Evolutionary conservation across 2,888 invertebrate species (phyloP).

Genomic region (Polydrusus tereticollis): DNA sequence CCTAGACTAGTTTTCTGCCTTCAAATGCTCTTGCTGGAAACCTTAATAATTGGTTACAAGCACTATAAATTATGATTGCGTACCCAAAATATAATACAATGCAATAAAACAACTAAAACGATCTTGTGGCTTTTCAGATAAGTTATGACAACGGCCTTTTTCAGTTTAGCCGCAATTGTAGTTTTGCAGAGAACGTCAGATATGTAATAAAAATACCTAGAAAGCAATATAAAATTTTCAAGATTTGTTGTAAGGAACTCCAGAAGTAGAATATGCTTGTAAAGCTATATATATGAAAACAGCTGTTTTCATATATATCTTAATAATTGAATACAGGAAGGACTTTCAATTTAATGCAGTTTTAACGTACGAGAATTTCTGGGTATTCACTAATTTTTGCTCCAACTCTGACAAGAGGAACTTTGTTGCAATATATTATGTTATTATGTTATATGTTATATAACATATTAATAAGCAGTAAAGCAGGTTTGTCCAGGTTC

Average conservation of each 20-base stretch:
- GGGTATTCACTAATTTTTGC: neutral
- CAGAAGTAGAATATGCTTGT: slow-evolving; percentile 32
- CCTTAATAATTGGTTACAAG: no score
- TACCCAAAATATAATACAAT: no score
- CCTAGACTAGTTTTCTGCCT: no score
- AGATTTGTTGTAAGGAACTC: slow-evolving; percentile 37
- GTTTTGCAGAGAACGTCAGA: slow-evolving; percentile 30
- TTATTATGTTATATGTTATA: no score
- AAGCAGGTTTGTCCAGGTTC: no score
- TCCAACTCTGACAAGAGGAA: neutral
- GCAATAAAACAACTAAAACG: no score
- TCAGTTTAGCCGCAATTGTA: slow-evolving; percentile 11
- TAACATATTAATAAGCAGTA: no score
- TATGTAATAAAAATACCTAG: slow-evolving; percentile 45
- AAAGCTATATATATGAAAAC: slow-evolving; percentile 38
- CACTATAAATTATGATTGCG: no score
- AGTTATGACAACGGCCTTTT: neutral
- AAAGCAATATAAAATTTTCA: slow-evolving; percentile 43
- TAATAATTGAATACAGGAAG: no score
- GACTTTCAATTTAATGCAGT: slow-evolving; percentile 34
- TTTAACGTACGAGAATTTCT: slow-evolving; percentile 7
- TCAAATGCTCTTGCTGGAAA: no score
- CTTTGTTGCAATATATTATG: neutral
- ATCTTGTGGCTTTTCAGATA: no score
- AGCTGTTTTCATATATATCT: no score